Base-by-base conservation (phyloP, 2,888 invertebrate genomes). In the Resseliella maxima region DNA sequence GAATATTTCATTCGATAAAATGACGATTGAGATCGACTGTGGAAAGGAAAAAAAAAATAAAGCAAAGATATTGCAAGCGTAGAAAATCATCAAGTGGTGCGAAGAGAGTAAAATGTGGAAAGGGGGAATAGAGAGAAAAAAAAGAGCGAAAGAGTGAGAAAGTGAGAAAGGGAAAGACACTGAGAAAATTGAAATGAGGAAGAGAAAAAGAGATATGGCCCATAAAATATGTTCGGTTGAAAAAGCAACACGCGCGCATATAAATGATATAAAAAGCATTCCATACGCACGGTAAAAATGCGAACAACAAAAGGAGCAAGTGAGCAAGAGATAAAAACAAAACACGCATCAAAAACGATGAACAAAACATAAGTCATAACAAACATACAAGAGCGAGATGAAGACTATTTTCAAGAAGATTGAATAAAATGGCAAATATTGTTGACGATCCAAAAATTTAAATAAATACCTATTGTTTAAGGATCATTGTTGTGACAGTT, bases 401-500 rank as follows among this genome's bases (percentile, higher is more conserved):
- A 50, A 50, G 18, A 50, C 46, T 8, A 50, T n/a, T n/a, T 18
- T 50, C 10, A 31, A 3, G 31, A 72, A 31, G 21, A 31, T 10
- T 72, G 59, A 27, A 72, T 31, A 12, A 72, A 35, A n/a, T 5
- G 15, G 35, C 2, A 31, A 27, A 72, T 72, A 15, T 72, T 27
- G 35, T 72, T 72, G 27, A 72, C 72, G 72, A 72, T 72, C 35
- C 31, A 1, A 72, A 35, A 72, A 72, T 72, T 72, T 72, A 72
- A 72, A 72, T 72, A 72, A 72, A 72, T 72, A 72, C 72, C 72
- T 72, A 72, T 72, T 72, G 72, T 72, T 72, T 31, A 72, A 72
- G 72, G 72, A 72, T 72, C 72, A 72, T 72, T 72, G 72, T 72
- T n/a, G 72, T 72, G 72, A 72, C 72, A 72, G 72, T 72, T 72